Percentiles rank a stretch among this genome's conserved stretches.
Conservation (phyloP, 2,888 invertebrate genomes). For the Noctua janthe region DNA sequence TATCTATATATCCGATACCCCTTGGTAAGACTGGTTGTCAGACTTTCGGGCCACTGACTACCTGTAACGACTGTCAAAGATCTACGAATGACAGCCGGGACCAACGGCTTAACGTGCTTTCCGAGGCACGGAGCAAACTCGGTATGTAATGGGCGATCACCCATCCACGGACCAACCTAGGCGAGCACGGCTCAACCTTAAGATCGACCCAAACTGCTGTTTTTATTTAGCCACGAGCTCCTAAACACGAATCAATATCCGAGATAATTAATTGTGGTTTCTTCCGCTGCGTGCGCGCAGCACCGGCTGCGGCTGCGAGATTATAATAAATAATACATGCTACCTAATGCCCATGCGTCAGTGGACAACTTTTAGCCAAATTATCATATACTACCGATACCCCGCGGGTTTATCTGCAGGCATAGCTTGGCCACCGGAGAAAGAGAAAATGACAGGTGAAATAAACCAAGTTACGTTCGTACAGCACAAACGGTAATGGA, state of each 20-base stretch:
- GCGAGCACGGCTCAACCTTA: too few relatives aligned
- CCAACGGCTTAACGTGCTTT: too few relatives aligned
- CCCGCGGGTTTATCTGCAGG: background rate
- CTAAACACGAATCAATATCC: conserved; percentile 48
- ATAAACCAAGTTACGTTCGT: background rate
- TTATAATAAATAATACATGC: conserved; percentile 32
- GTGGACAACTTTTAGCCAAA: conserved; percentile 28
- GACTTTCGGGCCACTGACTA: too few relatives aligned
- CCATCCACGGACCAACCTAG: too few relatives aligned
- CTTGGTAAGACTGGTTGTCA: too few relatives aligned
- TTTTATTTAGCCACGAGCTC: background rate
- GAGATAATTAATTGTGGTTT: conserved; percentile 36
- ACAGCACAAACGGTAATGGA: background rate
- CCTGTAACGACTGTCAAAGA: too few relatives aligned
- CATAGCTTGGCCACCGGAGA: background rate
- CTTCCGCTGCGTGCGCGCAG: conserved; percentile 36
- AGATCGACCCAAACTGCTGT: too few relatives aligned
- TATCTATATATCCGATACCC: too few relatives aligned
- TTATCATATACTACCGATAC: background rate
- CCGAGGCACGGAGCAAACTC: too few relatives aligned
- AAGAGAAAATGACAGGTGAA: background rate
- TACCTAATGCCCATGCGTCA: conserved; percentile 5
- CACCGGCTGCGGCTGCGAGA: conserved; percentile 16
- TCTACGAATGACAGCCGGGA: too few relatives aligned
- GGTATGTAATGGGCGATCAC: too few relatives aligned